Base-by-base conservation (phyloP, 2,113 vertebrate genomes). In the Pseudolaguvia tuberculata region DNA sequence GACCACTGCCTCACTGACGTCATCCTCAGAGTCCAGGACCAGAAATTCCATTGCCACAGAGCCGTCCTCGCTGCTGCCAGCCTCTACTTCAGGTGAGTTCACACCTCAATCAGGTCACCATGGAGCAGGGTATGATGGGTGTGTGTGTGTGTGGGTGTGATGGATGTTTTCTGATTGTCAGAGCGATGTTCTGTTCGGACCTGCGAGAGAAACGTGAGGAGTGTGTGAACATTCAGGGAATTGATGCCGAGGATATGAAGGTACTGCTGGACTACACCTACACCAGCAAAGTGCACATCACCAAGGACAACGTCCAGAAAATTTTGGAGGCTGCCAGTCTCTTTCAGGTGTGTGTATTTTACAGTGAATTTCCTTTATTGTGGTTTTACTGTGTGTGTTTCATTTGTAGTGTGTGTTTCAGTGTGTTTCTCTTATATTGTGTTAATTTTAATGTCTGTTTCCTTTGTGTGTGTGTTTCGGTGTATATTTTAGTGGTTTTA, bases 121-220 rank as follows among this genome's bases (percentile, higher is more conserved):
- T 3, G 20, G n/a, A 42, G 10, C n/a, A 23, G 29, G 1, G 14
- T 11, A 11, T 2, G 8, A 8, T 42, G 39, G 1, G 39, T 56
- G 23, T 55, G 27, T 6, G 5, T 27, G 55, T 57, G 21, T 57
- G 55, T 0, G 2, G 5, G 39, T 42, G 39, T 42, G 3, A n/a
- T n/a, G 23, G 23, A 23, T 56, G 23, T 35, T 31, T 70, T 52
- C 11, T 65, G 20, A 35, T 61, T 83, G 85, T 47, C 79, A 99
- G 96, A 88, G 96, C 96, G 50, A 99, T 99, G 96, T 99, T 99
- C 86, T 96, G 96, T 88, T 95, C 92, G 20, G 94, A 98, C 73
- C 89, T 98, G 69, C 94, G 91, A 87, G 96, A 99, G 83, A 98
- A 94, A 81, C 90, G 92, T 2, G 95, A 99, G 86, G 90, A 95